phyloP scores from a whole-genome alignment of 35 echinoderm and acorn worm genomes.

The Heliocidaris erythrogramma region DNA sequence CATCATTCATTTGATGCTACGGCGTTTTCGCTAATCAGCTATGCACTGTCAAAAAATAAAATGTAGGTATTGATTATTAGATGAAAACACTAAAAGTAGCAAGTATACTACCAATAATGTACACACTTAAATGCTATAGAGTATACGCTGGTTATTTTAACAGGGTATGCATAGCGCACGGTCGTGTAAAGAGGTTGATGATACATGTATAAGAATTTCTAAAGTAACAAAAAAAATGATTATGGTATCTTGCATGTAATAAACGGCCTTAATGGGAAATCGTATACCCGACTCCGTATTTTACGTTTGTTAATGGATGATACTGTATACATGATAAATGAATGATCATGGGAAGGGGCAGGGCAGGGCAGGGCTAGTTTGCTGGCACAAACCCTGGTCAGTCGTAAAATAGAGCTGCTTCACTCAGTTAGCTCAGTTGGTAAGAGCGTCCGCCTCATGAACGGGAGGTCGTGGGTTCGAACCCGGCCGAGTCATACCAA shows the following conservation, averaged over 20 bases:
- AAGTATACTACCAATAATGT: background rate
- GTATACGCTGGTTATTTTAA: background rate
- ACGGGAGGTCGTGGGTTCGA: too few relatives aligned
- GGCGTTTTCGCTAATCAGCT: constrained; percentile 7
- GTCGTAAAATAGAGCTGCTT: too few relatives aligned
- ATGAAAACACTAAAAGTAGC: background rate
- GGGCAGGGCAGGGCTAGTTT: too few relatives aligned
- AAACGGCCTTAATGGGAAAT: constrained; percentile 24
- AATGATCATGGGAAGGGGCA: too few relatives aligned
- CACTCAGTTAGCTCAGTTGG: too few relatives aligned
- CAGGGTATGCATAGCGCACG: constrained; percentile 13
- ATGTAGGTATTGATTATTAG: constrained; percentile 19
- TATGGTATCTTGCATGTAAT: constrained; percentile 45
- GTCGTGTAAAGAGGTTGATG: constrained; percentile 8
- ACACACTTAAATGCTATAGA: background rate
- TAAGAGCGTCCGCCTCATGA: too few relatives aligned
- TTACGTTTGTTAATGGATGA: background rate
- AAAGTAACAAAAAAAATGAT: background rate
- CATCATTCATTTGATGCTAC: background rate
- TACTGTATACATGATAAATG: too few relatives aligned
- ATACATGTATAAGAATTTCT: background rate
- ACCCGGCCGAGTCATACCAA: too few relatives aligned
- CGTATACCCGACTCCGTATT: background rate
- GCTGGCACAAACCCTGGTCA: too few relatives aligned
- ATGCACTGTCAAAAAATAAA: constrained; percentile 31